These are phyloP conservation scores for Falco peregrinus DNA, from an alignment of 2,797 vertebrate species.

Conservation along the genomic window DNA sequence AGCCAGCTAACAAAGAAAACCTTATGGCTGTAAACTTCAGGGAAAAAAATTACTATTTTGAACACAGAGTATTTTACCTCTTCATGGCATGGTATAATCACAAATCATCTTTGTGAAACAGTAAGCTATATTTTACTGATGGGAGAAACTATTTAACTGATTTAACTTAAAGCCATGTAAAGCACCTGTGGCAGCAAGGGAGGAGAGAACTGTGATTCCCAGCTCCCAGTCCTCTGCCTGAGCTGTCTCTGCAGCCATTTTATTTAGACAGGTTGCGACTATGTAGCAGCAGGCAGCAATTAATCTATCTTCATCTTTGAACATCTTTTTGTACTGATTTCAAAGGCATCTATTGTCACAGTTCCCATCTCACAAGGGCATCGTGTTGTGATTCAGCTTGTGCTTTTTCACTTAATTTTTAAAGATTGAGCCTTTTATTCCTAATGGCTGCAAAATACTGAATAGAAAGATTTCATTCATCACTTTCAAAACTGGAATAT, in stretches of 20 bases:
- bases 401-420: conserved; percentile 1
- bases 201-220: neutral
- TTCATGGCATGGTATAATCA: fast-evolving
- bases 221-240: neutral
- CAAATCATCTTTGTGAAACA: neutral
- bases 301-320: neutral
- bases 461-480: neutral
- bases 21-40: neutral
- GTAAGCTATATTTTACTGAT: neutral
- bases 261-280: neutral
- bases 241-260: conserved; percentile 31
- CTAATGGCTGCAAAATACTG: neutral
- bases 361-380: neutral
- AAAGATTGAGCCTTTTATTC: neutral
- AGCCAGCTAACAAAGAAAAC: neutral
- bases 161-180: neutral
- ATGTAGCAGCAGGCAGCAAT: neutral
- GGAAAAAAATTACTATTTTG: neutral
- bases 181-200: neutral
- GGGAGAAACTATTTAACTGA: neutral
- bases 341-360: neutral
- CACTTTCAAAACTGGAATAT: conserved; percentile 5
- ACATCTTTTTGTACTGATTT: neutral
- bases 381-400: neutral
- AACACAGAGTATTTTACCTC: neutral